Percentiles rank a stretch among this genome's conserved stretches.
These are phyloP conservation scores for Stigmatopora nigra DNA, from an alignment of 2,113 vertebrate species.

Conservation along the genomic window DNA sequence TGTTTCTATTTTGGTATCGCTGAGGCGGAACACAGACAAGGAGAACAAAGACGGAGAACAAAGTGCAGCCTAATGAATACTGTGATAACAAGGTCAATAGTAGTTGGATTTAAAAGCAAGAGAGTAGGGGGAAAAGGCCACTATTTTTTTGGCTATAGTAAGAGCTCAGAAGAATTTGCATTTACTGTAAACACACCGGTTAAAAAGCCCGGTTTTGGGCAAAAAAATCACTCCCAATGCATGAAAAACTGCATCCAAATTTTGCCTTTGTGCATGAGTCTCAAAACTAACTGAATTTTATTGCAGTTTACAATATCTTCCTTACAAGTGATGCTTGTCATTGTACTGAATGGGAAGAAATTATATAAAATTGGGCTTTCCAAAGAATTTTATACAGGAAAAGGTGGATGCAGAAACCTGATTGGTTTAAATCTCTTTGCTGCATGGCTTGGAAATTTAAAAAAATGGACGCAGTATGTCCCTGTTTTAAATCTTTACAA, in stretches of 20 bases:
- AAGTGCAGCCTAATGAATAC: constrained; percentile 4
- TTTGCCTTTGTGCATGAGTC: background rate
- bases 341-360: no score
- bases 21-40: background rate
- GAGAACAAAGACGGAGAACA: constrained; percentile 5
- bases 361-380: no score
- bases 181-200: background rate
- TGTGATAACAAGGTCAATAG: constrained; percentile 9
- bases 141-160: background rate
- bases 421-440: no score
- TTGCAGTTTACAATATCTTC: no score
- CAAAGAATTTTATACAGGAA: no score
- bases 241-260: background rate
- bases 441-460: no score
- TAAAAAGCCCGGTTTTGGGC: background rate
- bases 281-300: no score
- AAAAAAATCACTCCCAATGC: background rate
- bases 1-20: constrained; percentile 22
- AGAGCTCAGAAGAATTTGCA: background rate
- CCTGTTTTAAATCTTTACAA: no score
- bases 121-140: background rate
- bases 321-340: no score
- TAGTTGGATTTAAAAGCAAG: background rate
- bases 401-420: no score
- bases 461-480: no score